These are phyloP conservation scores for Pseudotriccus pelzelni DNA, from an alignment of 2,797 vertebrate species.

Conservation along the genomic window DNA sequence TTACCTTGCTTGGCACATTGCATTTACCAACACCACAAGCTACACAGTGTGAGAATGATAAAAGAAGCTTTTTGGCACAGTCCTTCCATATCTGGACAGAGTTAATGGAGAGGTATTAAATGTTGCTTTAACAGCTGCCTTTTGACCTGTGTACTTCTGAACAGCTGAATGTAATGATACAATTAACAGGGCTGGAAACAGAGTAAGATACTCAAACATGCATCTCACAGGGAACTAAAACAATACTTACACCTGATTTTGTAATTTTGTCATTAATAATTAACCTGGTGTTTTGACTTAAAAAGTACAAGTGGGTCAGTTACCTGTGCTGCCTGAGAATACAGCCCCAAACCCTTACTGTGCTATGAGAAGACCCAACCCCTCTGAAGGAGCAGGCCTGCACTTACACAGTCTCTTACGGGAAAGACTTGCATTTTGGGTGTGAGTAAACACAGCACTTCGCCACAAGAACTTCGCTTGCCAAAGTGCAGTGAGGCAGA, in stretches of 20 bases:
- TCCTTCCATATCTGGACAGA: not conserved
- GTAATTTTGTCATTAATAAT: not conserved
- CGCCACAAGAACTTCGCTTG: fast-evolving
- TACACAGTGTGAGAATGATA: not conserved
- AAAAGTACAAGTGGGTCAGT: not conserved
- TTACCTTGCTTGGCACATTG: fast-evolving
- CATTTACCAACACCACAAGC: not conserved
- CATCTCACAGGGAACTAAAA: not conserved
- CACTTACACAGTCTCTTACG: fast-evolving
- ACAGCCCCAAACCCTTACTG: not conserved
- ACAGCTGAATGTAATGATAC: not conserved
- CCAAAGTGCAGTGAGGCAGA: not conserved
- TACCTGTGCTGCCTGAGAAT: not conserved
- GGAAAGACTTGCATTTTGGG: not conserved
- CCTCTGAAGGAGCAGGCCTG: not conserved
- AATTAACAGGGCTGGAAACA: not conserved
- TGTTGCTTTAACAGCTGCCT: not conserved
- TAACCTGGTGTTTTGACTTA: not conserved
- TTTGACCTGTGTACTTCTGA: not conserved
- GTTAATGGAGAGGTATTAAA: not conserved
- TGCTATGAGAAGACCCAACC: not conserved
- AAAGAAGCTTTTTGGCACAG: not conserved
- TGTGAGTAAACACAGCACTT: not conserved
- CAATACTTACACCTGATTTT: not conserved
- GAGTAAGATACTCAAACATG: fast-evolving